Base-by-base conservation (phyloP, 2,888 invertebrate genomes). In the Pilophorus perplexus region DNA sequence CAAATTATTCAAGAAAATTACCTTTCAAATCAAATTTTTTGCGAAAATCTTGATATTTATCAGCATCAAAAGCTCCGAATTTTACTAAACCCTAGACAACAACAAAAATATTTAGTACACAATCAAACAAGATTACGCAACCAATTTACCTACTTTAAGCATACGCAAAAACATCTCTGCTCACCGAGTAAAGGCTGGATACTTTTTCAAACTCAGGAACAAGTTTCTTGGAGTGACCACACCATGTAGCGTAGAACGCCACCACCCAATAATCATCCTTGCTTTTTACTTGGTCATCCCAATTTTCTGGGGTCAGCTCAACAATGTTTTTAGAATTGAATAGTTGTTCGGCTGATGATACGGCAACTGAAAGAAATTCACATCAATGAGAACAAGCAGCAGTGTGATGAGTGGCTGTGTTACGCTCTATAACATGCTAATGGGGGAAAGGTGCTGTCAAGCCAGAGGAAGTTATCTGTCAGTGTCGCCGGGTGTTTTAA, bases 211-310 rank as follows among this genome's bases (percentile, higher is more conserved):
- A 98, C 76, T 97, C 97, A 1, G 95, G 90, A 44, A 88, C 93
- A 44, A 99, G 81, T 69, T 83, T 84, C 77, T 96, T 87, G 78
- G 98, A 92, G 75, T 92, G 91, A 10, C 91, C 93, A 77, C 91
- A 97, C 97, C 97, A 98, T 0, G 96, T 95, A 0, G 98, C 97
- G 77, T 84, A 96, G 78, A 94, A 96, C 75, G 99, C 97, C 1
- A 99, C 91, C 67, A 99, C 79, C 97, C 97, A 98, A 22, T 98
- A 80, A 72, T 88, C 85, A 77, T 96, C 89, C 71, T 91, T 85
- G 71, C 90, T 84, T 50, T 86, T 78, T 3, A 98, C 96, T 73
- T 88, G 79, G 71, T 81, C 84, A 73, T 96, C 87, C 76, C 97
- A 98, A 80, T 94, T 97, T 54, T 81, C 80, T 0, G 89, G 84